Evolutionary conservation across 2,113 vertebrate genomes (phyloP).

Genomic region (Archocentrus centrarchus): DNA sequence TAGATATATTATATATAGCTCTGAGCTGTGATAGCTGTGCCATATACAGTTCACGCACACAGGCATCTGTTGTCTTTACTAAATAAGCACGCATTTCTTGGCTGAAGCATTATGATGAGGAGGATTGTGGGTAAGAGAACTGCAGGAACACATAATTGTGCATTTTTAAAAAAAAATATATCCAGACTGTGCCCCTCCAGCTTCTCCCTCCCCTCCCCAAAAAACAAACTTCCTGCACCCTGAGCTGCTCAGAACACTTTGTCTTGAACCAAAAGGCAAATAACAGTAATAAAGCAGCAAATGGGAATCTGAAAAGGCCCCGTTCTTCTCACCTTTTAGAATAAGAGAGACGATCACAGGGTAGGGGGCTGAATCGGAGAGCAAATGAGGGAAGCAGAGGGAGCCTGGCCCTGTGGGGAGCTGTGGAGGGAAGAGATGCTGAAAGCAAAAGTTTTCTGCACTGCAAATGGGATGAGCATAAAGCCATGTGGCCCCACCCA

Average conservation of each 20-base stretch:
- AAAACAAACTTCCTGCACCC: neutral
- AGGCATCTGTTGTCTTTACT: neutral
- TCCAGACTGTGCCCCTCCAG: neutral
- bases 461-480: conserved; percentile 33
- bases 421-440: neutral
- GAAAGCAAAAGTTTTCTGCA: conserved; percentile 24
- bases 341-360: conserved; percentile 34
- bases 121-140: neutral
- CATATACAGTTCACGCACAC: neutral
- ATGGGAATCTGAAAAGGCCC: neutral
- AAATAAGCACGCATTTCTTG: conserved; percentile 10
- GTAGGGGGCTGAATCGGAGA: conserved; percentile 34
- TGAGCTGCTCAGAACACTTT: neutral
- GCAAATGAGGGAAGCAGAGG: conserved; percentile 27
- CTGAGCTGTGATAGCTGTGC: conserved; percentile 3
- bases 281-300: neutral
- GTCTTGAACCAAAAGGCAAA: conserved; percentile 8
- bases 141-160: neutral
- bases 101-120: neutral
- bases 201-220: neutral
- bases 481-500: neutral
- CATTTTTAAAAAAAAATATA: neutral
- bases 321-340: conserved; percentile 8
- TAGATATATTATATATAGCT: neutral
- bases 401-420: conserved; percentile 30